These are phyloP conservation scores for Dryocosmus kuriphilus DNA, from an alignment of 2,888 invertebrate genomes.

Conservation along the genomic window DNA sequence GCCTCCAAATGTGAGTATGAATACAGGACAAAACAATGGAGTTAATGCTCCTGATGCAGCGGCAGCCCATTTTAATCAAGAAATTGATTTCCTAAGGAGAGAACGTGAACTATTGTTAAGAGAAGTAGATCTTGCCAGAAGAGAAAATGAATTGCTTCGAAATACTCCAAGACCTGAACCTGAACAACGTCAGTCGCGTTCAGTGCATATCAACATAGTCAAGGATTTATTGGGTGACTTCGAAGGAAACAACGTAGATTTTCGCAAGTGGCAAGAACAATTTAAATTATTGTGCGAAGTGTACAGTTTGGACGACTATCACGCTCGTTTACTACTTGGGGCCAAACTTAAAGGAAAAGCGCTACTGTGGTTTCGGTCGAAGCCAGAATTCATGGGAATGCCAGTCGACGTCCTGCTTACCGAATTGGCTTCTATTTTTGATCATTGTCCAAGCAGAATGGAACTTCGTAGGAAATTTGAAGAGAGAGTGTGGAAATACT, in stretches of 20 bases:
- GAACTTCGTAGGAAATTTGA: conserved; percentile 35
- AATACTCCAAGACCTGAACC: too few species aligned
- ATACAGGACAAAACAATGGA: too few species aligned
- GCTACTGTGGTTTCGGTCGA: conserved; percentile 45
- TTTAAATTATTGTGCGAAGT: conserved; percentile 29
- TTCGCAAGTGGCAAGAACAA: conserved; percentile 40
- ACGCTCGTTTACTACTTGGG: conserved; percentile 14
- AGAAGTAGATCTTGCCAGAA: too few species aligned
- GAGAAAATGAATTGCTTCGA: too few species aligned
- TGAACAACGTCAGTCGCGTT: background rate
- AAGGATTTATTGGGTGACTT: conserved; percentile 39
- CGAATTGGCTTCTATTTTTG: conserved; percentile 39
- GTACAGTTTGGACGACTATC: conserved; percentile 39
- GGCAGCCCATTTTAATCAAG: too few species aligned
- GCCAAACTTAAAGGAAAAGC: conserved; percentile 26
- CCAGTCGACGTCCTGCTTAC: background rate
- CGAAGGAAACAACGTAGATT: conserved; percentile 34
- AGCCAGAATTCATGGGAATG: conserved; percentile 38
- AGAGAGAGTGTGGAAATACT: conserved; percentile 28
- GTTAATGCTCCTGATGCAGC: too few species aligned
- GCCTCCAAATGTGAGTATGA: too few species aligned
- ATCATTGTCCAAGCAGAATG: conserved; percentile 33
- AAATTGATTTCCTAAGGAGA: too few species aligned
- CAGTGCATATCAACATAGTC: conserved; percentile 3
- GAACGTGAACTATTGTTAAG: too few species aligned